Evolutionary conservation across 2,888 invertebrate genomes (phyloP).

Genomic region (Papilio demoleus): DNA sequence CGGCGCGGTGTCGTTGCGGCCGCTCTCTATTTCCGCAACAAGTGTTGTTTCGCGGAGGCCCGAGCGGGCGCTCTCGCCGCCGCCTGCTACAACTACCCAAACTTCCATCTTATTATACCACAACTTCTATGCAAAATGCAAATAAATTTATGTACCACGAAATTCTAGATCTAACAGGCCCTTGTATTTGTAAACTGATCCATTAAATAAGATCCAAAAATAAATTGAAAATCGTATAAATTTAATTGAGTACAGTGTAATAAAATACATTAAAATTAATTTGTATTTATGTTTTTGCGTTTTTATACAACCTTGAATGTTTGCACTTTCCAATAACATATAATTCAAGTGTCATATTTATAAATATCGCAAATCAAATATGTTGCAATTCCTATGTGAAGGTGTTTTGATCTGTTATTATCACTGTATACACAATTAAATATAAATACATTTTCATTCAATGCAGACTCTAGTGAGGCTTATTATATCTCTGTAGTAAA

Average conservation of each 20-base stretch:
- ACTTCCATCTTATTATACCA: constrained; percentile 15
- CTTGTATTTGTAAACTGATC: not conserved
- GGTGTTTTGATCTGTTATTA: constrained; percentile 9
- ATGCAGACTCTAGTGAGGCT: not conserved
- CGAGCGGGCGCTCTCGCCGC: constrained; percentile 64
- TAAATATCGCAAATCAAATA: constrained; percentile 5
- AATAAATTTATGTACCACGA: not conserved
- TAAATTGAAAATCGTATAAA: no score
- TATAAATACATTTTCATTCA: not conserved
- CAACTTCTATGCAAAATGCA: not conserved
- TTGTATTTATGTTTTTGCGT: not conserved
- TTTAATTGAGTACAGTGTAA: not conserved
- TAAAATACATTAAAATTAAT: not conserved
- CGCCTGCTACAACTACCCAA: constrained; percentile 43
- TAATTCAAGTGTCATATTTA: not conserved
- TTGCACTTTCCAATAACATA: constrained; percentile 1
- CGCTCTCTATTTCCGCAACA: constrained; percentile 82
- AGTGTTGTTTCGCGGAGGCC: constrained; percentile 81
- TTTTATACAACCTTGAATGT: constrained; percentile 2
- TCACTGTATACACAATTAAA: not conserved
- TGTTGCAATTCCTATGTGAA: not conserved
- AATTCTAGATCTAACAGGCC: not conserved
- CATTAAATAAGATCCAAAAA: no score
- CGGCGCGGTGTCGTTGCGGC: constrained; percentile 61
- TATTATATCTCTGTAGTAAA: not conserved